Evolutionary conservation across 2,113 vertebrate genomes (phyloP).

Genomic region (Isichthys henryi): DNA sequence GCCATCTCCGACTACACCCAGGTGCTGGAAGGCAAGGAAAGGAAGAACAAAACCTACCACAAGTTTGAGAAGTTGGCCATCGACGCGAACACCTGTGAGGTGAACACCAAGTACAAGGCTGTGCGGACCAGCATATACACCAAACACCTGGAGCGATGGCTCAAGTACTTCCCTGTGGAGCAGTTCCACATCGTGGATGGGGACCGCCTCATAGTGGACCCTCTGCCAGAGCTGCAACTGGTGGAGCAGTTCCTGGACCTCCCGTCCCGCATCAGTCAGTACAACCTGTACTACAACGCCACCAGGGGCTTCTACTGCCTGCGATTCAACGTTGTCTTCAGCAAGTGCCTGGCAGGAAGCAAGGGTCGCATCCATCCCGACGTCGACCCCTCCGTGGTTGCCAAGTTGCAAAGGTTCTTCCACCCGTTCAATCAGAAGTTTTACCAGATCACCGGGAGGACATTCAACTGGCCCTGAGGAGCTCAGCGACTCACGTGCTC

Average conservation of each 20-base stretch:
- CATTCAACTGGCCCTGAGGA: constrained; percentile 86
- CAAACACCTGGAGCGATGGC: constrained; percentile 91
- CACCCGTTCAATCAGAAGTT: constrained; percentile 97
- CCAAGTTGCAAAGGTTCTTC: constrained; percentile 89
- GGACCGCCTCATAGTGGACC: constrained; percentile 86
- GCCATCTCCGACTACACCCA: constrained; percentile 96
- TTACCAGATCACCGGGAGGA: constrained; percentile 91
- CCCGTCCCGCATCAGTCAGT: constrained; percentile 82
- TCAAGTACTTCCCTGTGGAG: constrained; percentile 88
- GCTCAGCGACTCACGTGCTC: background rate
- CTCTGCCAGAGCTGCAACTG: constrained; percentile 84
- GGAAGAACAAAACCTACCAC: constrained; percentile 92
- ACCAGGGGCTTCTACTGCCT: constrained; percentile 96
- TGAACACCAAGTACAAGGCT: constrained; percentile 94
- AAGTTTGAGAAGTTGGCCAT: constrained; percentile 91
- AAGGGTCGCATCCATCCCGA: constrained; percentile 92
- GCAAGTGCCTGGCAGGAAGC: constrained; percentile 97
- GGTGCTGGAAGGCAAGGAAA: constrained; percentile 90
- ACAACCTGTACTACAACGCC: constrained; percentile 93
- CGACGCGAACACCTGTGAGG: constrained; percentile 78
- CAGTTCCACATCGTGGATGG: constrained; percentile 93
- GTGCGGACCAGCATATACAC: constrained; percentile 94
- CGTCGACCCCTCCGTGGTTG: constrained; percentile 79
- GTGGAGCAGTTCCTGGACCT: constrained; percentile 91
- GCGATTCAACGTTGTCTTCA: constrained; percentile 87